A percentile compares a stretch with the other conserved stretches of the same genome.
Evolutionary conservation across 2,113 vertebrate species (phyloP).

Genomic region (Urocitellus parryii): DNA sequence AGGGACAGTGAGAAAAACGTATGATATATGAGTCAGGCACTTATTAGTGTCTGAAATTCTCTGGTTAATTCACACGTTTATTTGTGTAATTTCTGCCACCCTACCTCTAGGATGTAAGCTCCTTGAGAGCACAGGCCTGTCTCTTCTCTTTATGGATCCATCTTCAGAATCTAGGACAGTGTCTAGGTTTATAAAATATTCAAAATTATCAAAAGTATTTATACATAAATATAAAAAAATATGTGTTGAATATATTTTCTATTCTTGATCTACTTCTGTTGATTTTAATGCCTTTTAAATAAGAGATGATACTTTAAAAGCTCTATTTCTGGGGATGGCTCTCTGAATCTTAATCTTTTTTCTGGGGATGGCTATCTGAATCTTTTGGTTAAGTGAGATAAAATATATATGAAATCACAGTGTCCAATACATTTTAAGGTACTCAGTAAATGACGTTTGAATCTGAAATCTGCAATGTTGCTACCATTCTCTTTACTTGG

Average conservation of each 20-base stretch:
- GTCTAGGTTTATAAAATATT: neutral
- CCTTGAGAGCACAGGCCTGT: neutral
- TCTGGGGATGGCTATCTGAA: neutral
- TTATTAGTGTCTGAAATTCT: neutral
- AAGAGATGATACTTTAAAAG: neutral
- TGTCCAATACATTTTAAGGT: neutral
- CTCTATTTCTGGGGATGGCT: neutral
- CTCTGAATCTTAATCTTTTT: neutral
- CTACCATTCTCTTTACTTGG: neutral
- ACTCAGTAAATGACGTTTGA: neutral
- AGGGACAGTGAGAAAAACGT: neutral
- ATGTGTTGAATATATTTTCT: neutral
- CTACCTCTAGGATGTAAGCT: neutral
- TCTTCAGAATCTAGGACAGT: neutral
- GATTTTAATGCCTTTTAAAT: constrained; percentile 22
- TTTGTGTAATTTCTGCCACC: neutral
- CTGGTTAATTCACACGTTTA: neutral
- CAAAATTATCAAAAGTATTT: neutral
- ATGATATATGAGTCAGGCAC: neutral
- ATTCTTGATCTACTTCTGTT: neutral
- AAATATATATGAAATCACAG: neutral
- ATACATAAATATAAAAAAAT: neutral
- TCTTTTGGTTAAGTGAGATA: neutral
- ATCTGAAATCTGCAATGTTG: neutral
- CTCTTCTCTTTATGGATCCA: neutral